Evolutionary conservation across 2,113 vertebrate species (phyloP), one percentile per base, ranked within the genome.

Genomic region (Pimephales promelas): DNA sequence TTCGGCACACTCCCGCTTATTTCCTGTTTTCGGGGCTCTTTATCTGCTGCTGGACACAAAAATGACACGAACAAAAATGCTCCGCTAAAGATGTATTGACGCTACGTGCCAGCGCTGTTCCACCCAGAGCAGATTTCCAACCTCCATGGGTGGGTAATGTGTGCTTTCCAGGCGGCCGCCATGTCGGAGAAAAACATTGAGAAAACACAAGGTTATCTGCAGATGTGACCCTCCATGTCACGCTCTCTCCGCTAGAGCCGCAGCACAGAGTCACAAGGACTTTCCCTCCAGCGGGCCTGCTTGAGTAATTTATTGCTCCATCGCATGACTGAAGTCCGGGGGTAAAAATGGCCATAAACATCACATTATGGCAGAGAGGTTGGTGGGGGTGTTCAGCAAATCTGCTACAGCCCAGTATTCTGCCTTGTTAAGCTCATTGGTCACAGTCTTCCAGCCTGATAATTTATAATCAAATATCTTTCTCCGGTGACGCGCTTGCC

Each of bases 281-380:
- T 88, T 86, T 62, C 81, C 83, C 87, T 86, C 73, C 78, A 88
- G 88, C 11, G 73, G 85, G 89, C 87, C 79, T 84, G 86, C 85
- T 85, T 90, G 87, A 87, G 90, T 91, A 90, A 93, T 92, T 91
- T 90, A 92, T 88, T 87, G 89, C 86, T 87, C 49, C 86, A 88
- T 92, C 86, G 83, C 91, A 91, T 92, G 92, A 93, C 88, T 84
- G 79, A 3, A 68, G 92, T 88, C 89, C 84, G 85, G 83, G 83
- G 87, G 86, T 88, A 88, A 90, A 91, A 92, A 90, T 83, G 90
- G 85, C 90, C 83, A 89, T 89, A 92, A 92, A 92, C 82, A 90
- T 87, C 87, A 83, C 86, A 84, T 91, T 91, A 90, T 87, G 82
- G 87, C 49, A 62, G 71, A 74, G 73, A 56, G 77, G 64, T 36